Evolutionary conservation across 2,113 vertebrate species (phyloP), one percentile per base, ranked within the genome.

Genomic region (Tychaedon coryphoeus): DNA sequence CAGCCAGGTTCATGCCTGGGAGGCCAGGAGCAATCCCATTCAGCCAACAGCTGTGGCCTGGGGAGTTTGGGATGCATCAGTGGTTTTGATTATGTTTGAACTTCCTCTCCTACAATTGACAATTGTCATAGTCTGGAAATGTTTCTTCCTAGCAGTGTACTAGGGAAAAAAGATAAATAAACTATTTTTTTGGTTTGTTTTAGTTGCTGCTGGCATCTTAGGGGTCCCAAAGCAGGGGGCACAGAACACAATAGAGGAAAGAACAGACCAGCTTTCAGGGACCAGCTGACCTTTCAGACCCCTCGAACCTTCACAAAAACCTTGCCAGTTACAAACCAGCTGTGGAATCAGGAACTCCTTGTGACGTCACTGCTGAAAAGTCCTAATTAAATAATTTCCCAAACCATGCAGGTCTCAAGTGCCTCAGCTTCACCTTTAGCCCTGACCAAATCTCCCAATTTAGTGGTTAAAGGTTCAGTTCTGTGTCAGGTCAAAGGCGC

Each of bases 321-420:
- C 92, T 91, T 75, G 65, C 88, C 77, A 60, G 90, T 88, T 83
- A 73, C 77, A 97, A 95, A 94, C 82, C 97, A 98, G 97, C 98
- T 97, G 97, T 94, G 93, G 90, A 97, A 97, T 96, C 97, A 96
- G 96, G 83, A 96, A 92, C 93, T 95, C 61, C 86, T 88, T 65
- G 89, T 93, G 96, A 97, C 81, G 22, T 97, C 96, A 91, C 43
- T 8, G 47, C 91, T 94, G 93, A 76, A 97, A 97, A 97, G 73
- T 90, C 96, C 95, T 97, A 98, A 98, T 98, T 98, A 97, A 90
- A 95, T 98, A 96, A 98, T 98, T 98, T 98, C 97, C 97, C 98
- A 94, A 96, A 88, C 96, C 97, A 78, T 36, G 69, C 26, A 60
- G 93, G 93, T 97, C 92, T 92, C 19, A n/a, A 88, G 91, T 88